Conservation (phyloP, 2,113 vertebrate genomes). For the Limnothrissa miodon region DNA sequence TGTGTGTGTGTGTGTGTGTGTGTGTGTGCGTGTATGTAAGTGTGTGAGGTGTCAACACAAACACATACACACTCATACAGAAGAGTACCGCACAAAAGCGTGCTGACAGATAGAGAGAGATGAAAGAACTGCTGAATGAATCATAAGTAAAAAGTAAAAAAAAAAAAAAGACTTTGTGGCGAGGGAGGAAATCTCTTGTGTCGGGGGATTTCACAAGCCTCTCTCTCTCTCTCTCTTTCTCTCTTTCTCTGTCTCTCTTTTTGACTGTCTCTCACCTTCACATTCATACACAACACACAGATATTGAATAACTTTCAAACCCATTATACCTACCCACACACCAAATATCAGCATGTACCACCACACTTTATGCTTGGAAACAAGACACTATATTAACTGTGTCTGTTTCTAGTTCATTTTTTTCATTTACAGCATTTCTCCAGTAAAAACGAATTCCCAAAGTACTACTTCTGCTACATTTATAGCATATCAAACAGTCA, state of each 20-base stretch:
- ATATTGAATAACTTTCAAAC: background rate
- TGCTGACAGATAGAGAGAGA: constrained; percentile 3
- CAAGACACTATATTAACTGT: background rate
- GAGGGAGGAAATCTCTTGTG: constrained; percentile 9
- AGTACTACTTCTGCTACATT: too few relatives aligned
- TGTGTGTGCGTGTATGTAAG: background rate
- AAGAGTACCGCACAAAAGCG: background rate
- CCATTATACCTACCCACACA: background rate
- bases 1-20: background rate
- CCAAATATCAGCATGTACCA: background rate
- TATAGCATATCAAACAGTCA: too few relatives aligned
- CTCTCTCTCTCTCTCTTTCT: background rate
- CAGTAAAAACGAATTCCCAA: too few relatives aligned
- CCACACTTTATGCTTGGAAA: too few relatives aligned
- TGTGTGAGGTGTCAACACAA: background rate
- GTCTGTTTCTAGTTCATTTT: background rate
- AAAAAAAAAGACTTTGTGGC: constrained; percentile 8
- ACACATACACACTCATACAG: background rate
- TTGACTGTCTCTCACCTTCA: background rate
- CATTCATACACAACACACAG: background rate
- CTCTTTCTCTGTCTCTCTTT: background rate
- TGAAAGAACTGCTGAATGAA: constrained; percentile 19
- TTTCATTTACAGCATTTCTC: too few relatives aligned
- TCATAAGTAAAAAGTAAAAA: background rate
- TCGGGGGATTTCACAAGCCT: constrained; percentile 16